A percentile compares a stretch with the other conserved stretches of the same genome.
These are phyloP conservation scores for Ciconia maguari DNA, from an alignment of 2,113 vertebrate genomes.

Conservation along the genomic window DNA sequence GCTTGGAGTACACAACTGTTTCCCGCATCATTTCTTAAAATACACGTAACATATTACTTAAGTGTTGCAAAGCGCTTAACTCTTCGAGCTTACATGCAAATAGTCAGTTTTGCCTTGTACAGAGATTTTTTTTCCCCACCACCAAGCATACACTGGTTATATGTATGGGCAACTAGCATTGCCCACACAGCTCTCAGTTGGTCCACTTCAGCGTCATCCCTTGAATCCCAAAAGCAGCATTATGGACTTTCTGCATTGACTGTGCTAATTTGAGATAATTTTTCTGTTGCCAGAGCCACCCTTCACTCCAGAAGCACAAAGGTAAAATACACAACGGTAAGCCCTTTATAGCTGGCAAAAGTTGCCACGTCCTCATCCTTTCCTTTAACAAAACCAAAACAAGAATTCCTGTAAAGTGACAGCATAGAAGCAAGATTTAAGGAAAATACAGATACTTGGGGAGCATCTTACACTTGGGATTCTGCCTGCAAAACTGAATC, in stretches of 20 bases:
- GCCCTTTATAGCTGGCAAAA: background rate
- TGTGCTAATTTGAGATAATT: background rate
- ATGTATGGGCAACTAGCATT: background rate
- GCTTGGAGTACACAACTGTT: conserved; percentile 78
- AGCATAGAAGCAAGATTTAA: background rate
- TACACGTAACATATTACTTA: background rate
- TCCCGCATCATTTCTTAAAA: conserved; percentile 19
- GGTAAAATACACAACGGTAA: background rate
- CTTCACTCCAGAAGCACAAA: background rate
- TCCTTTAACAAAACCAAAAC: background rate
- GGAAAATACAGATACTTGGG: background rate
- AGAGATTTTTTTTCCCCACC: background rate
- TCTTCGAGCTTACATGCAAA: background rate
- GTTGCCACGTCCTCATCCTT: background rate
- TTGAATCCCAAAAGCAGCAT: background rate
- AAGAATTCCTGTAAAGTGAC: background rate
- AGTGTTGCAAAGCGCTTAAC: background rate
- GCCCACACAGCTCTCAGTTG: background rate
- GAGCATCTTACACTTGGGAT: background rate
- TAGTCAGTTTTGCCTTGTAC: background rate
- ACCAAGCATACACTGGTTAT: background rate
- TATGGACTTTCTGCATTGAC: background rate
- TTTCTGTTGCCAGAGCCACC: background rate
- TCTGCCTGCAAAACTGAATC: background rate
- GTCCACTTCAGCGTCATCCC: background rate